phyloP scores from a whole-genome alignment of 2,797 vertebrate genomes.

The Setipinna tenuifilis region DNA sequence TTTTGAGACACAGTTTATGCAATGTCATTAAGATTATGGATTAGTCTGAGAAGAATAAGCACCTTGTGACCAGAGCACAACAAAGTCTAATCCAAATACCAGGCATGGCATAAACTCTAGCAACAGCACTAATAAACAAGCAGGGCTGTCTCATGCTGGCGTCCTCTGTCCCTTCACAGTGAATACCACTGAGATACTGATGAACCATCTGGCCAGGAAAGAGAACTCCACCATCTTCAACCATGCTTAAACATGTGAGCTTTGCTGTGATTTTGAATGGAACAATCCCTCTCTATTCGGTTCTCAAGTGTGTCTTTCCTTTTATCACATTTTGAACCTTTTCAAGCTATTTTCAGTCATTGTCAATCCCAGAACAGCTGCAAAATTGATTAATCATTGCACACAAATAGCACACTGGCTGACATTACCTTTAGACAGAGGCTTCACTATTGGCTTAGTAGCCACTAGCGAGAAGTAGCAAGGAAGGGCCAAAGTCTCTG shows the following conservation, averaged over 20 bases:
- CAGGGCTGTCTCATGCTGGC: too few species aligned
- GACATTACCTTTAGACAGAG: background rate
- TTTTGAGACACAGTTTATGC: too few species aligned
- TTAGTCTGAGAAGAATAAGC: background rate
- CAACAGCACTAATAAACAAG: too few species aligned
- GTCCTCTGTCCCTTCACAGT: too few species aligned
- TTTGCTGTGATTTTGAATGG: too few species aligned
- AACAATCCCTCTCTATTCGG: too few species aligned
- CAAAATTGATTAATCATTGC: background rate
- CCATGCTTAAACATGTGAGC: too few species aligned
- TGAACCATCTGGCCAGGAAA: too few species aligned
- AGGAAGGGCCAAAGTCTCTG: background rate
- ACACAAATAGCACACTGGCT: background rate
- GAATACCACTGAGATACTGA: too few species aligned
- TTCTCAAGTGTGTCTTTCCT: background rate
- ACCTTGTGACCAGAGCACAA: constrained; percentile 4
- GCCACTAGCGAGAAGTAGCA: background rate
- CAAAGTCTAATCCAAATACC: background rate
- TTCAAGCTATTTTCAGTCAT: background rate
- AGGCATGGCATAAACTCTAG: background rate
- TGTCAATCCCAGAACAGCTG: background rate
- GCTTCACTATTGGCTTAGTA: background rate
- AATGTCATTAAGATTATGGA: background rate
- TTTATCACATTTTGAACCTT: background rate
- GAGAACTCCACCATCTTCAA: too few species aligned